Evolutionary conservation across 2,113 vertebrate genomes (phyloP).

Genomic region (Amphiprion percula): DNA sequence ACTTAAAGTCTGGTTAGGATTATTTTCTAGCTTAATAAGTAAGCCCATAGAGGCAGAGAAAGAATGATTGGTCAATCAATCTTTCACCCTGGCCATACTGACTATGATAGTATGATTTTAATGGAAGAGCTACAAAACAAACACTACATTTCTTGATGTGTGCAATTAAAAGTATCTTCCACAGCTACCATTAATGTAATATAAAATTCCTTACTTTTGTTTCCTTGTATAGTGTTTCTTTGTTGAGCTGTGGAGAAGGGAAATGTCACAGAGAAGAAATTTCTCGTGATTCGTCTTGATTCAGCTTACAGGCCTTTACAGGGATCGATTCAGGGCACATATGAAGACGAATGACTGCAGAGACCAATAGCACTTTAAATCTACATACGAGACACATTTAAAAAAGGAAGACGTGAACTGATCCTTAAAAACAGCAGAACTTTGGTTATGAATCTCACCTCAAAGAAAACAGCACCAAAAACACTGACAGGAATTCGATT

Average conservation of each 20-base stretch:
- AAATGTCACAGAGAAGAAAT: background rate
- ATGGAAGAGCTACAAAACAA: background rate
- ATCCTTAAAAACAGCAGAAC: conserved; percentile 13
- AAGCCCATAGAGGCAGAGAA: background rate
- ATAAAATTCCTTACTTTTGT: background rate
- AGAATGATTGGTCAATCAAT: background rate
- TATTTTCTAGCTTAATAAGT: background rate
- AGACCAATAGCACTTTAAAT: background rate
- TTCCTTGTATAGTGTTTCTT: background rate
- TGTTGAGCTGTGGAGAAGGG: conserved; percentile 7
- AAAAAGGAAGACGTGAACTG: background rate
- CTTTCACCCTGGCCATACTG: background rate
- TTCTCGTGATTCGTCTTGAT: background rate
- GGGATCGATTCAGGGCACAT: background rate
- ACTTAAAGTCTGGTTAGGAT: background rate
- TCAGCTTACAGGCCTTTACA: background rate
- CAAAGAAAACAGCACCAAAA: conserved; percentile 42
- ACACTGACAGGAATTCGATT: conserved; percentile 31
- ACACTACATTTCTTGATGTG: background rate
- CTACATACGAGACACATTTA: background rate
- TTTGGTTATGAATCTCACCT: conserved; percentile 36
- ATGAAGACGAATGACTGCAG: background rate
- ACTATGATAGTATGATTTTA: background rate
- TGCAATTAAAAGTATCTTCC: conserved; percentile 4
- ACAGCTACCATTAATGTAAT: background rate